Base-by-base conservation (phyloP, 2,113 vertebrate species). In the Cyprinodon brontotheroides region DNA sequence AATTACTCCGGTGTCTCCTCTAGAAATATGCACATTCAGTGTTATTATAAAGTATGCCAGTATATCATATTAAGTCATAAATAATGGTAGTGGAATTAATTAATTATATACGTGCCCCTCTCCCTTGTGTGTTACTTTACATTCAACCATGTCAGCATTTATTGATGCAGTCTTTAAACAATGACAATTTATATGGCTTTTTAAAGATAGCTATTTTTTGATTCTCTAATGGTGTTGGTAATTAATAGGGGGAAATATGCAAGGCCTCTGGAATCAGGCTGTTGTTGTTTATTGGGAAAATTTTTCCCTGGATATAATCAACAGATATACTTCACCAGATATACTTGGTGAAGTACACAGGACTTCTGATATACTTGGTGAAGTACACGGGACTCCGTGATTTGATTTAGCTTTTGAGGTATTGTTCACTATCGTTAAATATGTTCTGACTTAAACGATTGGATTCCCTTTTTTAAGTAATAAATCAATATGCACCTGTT, bases 31-130 rank as follows among this genome's bases (percentile, higher is more conserved):
- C 92, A 92, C 89, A 92, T 94, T 92, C 91, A 93, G 92, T 90
- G 81, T 88, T 93, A 92, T 92, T 92, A 89, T 92, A 92, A 92
- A 93, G 91, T 82, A 80, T 85, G 79, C 84, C 90, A 89, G 90
- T 94, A 93, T 93, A 93, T 94, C 92, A 93, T 92, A 91, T 92
- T 93, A 92, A 93, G 92, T 92, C 93, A 94, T 94, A 94, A 93
- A 93, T 93, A 93, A 94, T 90, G 92, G 83, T 77, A 68, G 87
- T 89, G 85, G 83, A 92, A 93, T 94, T 92, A 93, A 93, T 93
- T 92, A 92, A 92, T 93, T 92, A 85, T 90, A 91, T 89, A 87
- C 83, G 61, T 80, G 73, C 77, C 84, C 79, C 86, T 74, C 78
- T 76, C 80, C 40, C 39, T 82, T 75, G 70, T 74, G 77, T 72